Evolutionary conservation across 53 echinoderm and acorn worm genomes (phyloP), one percentile per base, ranked within the genome.

Genomic region (Henricia sp.): DNA sequence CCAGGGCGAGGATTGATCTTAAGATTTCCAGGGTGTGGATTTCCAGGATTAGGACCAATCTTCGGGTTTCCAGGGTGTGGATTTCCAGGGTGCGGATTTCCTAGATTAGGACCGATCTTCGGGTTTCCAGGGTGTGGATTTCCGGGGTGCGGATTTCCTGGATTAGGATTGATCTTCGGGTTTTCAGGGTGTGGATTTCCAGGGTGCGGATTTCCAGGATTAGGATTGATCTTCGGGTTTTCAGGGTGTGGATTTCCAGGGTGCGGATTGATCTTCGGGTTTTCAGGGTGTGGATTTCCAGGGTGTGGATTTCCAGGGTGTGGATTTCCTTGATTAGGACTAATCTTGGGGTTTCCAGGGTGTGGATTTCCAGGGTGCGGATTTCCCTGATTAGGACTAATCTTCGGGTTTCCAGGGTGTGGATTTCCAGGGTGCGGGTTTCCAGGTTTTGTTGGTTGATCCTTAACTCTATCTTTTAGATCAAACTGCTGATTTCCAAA

Each of bases 41-140:
- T n/a, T n/a, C n/a, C n/a, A n/a, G n/a, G n/a, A n/a, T n/a, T n/a
- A n/a, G n/a, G n/a, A 21, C 48, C 50, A 48, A 50, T 12, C 27
- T 46, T 43, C 11, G 70, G 71, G 50, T 71, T 71, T 12, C 48
- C 73, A 16, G 70, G 70, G 30, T 50, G 27, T 42, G 70, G 70
- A 68, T 68, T 68, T 68, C 68, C 68, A 37, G 20, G 68, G 17
- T 44, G 44, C 13, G 44, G 44, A 44, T 44, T 44, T 44, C 44
- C 13, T 9, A 13, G 6, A 9, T 44, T 44, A 13, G 44, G 44
- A 44, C n/a, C n/a, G n/a, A n/a, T n/a, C n/a, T 44, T 44, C 6
- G 44, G 44, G 13, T 44, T 44, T 44, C 23, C 37, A 0, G 63
- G 68, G 23, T 29, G 8, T 14, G 53, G 72, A 72, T 34, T 67